Conservation (phyloP, 2,113 vertebrate species). For the Caloenas nicobarica region DNA sequence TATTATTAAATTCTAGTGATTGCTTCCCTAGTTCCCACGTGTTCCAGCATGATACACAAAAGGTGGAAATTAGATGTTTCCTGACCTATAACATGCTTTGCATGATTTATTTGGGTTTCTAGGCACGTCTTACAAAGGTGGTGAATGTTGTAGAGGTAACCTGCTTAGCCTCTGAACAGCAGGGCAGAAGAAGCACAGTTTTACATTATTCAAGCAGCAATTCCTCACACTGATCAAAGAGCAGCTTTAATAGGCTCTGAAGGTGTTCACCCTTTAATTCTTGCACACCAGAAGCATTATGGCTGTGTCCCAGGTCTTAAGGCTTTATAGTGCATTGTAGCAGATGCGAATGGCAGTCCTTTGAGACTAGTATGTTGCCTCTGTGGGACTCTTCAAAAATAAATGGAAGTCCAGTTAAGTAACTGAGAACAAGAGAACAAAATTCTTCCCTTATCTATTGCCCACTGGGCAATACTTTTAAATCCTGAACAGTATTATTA, state of each 20-base stretch:
- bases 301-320: neutral
- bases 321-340: neutral
- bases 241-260: neutral
- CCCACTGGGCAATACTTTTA: neutral
- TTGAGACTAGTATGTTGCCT: neutral
- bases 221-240: neutral
- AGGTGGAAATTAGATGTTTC: neutral
- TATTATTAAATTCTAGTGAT: neutral
- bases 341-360: neutral
- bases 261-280: neutral
- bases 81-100: neutral
- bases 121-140: neutral
- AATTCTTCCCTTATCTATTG: neutral
- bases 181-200: neutral
- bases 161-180: neutral
- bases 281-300: neutral
- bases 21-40: neutral
- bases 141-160: neutral
- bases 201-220: neutral
- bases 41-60: neutral
- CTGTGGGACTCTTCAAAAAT: neutral
- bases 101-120: neutral
- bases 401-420: neutral
- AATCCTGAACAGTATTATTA: neutral
- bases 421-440: neutral